phyloP scores from a whole-genome alignment of 2,888 invertebrate genomes.

The Serripes groenlandicus region DNA sequence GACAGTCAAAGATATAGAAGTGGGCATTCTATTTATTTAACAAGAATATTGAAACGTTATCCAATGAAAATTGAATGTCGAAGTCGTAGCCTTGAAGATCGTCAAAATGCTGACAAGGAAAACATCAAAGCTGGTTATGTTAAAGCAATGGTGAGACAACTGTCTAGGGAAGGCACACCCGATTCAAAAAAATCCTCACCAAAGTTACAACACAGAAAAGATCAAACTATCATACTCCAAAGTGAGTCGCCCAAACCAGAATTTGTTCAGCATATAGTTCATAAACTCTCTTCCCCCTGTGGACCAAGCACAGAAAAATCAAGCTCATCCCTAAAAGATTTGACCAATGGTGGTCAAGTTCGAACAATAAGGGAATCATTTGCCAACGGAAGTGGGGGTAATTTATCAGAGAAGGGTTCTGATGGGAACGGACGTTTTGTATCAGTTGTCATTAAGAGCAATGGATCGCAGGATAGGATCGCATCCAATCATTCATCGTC shows the following conservation, averaged over 20 bases:
- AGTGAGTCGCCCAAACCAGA: conserved; percentile 77
- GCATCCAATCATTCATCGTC: conserved; percentile 66
- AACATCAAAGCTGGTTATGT: conserved; percentile 80
- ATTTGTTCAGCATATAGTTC: conserved; percentile 78
- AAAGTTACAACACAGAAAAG: conserved; percentile 34
- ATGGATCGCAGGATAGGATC: conserved; percentile 57
- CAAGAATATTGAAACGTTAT: conserved; percentile 79
- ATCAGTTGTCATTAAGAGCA: conserved; percentile 38
- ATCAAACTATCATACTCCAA: conserved; percentile 57
- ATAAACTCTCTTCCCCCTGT: conserved; percentile 76
- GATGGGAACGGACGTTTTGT: conserved; percentile 62
- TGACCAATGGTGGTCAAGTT: conserved; percentile 80
- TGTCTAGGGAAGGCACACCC: conserved; percentile 81
- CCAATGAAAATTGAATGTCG: conserved; percentile 73
- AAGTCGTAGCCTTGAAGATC: conserved; percentile 70
- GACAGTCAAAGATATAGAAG: conserved; percentile 82
- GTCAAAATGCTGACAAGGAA: conserved; percentile 65
- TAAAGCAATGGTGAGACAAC: conserved; percentile 77
- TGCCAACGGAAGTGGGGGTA: conserved; percentile 59
- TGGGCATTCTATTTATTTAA: conserved; percentile 79
- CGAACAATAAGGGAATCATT: conserved; percentile 76
- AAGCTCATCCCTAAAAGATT: conserved; percentile 73
- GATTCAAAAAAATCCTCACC: conserved; percentile 73
- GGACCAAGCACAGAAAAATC: conserved; percentile 67
- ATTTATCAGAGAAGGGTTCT: conserved; percentile 36